Evolutionary conservation across 2,797 vertebrate genomes (phyloP).

Genomic region (Coendou prehensilis): DNA sequence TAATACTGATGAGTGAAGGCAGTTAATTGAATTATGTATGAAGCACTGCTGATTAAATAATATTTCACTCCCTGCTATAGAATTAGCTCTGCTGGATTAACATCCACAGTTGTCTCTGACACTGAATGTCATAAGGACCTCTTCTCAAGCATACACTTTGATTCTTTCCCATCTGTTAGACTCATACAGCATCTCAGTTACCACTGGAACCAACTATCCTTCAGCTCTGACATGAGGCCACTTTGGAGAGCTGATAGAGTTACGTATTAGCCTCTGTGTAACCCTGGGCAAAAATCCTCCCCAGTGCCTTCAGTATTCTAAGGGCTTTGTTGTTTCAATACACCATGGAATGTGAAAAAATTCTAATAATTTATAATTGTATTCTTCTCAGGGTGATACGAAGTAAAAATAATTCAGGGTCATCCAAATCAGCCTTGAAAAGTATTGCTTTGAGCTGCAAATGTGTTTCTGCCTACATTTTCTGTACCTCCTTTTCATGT

Average conservation of each 20-base stretch:
- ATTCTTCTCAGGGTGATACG: slow-evolving; percentile 45
- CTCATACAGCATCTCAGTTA: slow-evolving; percentile 38
- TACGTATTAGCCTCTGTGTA: slow-evolving; percentile 46
- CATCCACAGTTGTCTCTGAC: slow-evolving; percentile 86
- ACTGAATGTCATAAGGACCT: slow-evolving; percentile 86
- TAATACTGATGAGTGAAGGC: slow-evolving; percentile 90
- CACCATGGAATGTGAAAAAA: slow-evolving; percentile 37
- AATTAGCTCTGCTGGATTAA: slow-evolving; percentile 89
- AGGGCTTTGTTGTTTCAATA: slow-evolving; percentile 56
- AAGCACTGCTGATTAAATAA: slow-evolving; percentile 91
- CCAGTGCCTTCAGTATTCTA: neutral
- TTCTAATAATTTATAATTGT: slow-evolving; percentile 65
- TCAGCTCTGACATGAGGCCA: slow-evolving; percentile 67
- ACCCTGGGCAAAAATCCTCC: slow-evolving; percentile 39
- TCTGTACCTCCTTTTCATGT: neutral
- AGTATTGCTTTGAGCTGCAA: neutral
- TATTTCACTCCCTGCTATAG: slow-evolving; percentile 89
- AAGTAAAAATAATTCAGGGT: slow-evolving; percentile 37
- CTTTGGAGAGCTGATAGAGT: slow-evolving; percentile 63
- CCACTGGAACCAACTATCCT: slow-evolving; percentile 47
- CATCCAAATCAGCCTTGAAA: slow-evolving; percentile 47
- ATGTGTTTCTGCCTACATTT: neutral
- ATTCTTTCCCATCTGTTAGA: slow-evolving; percentile 84
- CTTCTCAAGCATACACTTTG: slow-evolving; percentile 82
- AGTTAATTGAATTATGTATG: slow-evolving; percentile 93